Percentiles rank a stretch among this genome's conserved stretches.
Conservation (phyloP, 2,888 invertebrate genomes). For the Drosophila rubida region DNA sequence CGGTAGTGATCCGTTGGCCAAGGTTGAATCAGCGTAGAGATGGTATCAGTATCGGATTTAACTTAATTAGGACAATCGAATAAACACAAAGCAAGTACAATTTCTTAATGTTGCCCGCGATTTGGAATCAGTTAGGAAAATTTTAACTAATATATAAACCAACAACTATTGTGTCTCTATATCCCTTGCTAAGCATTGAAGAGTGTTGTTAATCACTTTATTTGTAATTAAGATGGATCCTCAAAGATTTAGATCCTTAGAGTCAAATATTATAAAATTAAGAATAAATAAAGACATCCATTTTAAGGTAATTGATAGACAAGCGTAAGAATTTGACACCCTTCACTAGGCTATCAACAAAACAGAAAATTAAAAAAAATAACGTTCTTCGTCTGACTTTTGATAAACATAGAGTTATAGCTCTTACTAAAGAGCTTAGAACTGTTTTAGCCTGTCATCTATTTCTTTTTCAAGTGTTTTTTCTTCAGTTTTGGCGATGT, state of each 20-base stretch:
- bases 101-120: neutral
- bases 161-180: neutral
- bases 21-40: constrained; percentile 31
- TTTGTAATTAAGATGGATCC: neutral
- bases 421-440: too few species aligned
- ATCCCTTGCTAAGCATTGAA: neutral
- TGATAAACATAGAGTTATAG: too few species aligned
- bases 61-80: constrained; percentile 28
- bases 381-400: too few species aligned
- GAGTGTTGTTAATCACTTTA: constrained; percentile 2
- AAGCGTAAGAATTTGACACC: neutral
- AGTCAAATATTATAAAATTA: neutral
- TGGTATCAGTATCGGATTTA: constrained; percentile 9
- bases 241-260: neutral
- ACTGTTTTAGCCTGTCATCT: neutral
- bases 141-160: neutral
- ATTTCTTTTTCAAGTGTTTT: constrained; percentile 1
- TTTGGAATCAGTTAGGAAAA: neutral
- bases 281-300: constrained; percentile 7
- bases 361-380: neutral
- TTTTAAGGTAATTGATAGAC: constrained; percentile 14
- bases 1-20: constrained; percentile 24
- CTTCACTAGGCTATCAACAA: neutral
- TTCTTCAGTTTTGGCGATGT: neutral
- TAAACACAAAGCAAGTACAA: constrained; percentile 18